Percentiles rank a stretch among this genome's conserved stretches.
Evolutionary conservation across 2,113 vertebrate genomes (phyloP).

Genomic region (Urocitellus parryii): DNA sequence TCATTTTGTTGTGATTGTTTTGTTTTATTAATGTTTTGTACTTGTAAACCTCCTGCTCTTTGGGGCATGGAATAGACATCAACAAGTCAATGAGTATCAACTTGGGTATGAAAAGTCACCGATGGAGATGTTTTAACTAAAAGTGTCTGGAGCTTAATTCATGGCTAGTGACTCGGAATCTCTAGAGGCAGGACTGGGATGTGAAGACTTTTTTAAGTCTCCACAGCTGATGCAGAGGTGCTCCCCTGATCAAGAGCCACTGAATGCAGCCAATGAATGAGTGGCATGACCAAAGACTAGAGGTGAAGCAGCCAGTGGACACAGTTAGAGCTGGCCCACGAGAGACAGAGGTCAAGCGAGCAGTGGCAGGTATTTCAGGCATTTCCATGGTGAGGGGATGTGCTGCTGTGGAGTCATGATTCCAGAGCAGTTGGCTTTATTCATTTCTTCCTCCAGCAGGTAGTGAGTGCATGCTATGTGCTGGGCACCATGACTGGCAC

Average conservation of each 20-base stretch:
- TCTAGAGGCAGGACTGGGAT: background rate
- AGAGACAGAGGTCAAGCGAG: background rate
- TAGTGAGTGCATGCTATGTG: background rate
- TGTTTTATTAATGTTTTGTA: slow-evolving; percentile 10
- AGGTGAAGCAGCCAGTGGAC: background rate
- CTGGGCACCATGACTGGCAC: background rate
- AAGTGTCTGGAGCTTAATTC: background rate
- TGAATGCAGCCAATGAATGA: background rate
- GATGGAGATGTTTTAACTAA: background rate
- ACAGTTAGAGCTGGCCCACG: background rate
- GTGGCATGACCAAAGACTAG: background rate
- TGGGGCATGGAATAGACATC: background rate
- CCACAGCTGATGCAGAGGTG: background rate
- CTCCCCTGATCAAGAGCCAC: background rate
- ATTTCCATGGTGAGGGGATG: background rate
- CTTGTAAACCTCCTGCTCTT: background rate
- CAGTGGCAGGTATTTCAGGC: background rate
- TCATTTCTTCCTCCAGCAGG: slow-evolving; percentile 28
- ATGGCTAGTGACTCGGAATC: background rate
- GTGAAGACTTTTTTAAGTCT: background rate
- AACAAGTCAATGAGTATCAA: slow-evolving; percentile 10
- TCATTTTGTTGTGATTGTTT: background rate
- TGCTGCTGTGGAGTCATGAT: background rate
- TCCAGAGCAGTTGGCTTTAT: background rate
- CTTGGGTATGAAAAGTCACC: background rate